Evolutionary conservation across 2,888 invertebrate species (phyloP).

Genomic region (Vannuccia rotundouncinata): DNA sequence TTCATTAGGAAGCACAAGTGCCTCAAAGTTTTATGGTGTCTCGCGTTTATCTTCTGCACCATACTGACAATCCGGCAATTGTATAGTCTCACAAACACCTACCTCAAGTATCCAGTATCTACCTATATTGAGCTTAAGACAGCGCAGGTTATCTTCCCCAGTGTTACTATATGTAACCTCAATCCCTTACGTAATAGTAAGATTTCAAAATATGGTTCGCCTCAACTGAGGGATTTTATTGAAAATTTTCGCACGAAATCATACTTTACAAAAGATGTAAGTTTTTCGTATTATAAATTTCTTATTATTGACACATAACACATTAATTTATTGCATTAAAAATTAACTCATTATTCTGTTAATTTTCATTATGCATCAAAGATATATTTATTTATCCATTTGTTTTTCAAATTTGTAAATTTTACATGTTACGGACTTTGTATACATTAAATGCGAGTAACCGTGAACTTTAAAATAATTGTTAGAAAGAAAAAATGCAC

Average conservation of each 20-base stretch:
- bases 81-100: slow-evolving; percentile 39
- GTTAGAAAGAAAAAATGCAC: no score
- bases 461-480: no score
- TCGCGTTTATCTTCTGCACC: slow-evolving; percentile 35
- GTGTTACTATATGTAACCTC: slow-evolving; percentile 42
- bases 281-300: no score
- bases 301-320: no score
- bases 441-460: no score
- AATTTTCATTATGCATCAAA: no score
- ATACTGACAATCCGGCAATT: slow-evolving; percentile 37
- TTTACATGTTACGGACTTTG: no score
- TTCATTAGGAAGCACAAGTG: slow-evolving; percentile 35
- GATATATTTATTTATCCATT: no score
- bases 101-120: slow-evolving; percentile 41
- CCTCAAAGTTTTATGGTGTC: slow-evolving; percentile 37
- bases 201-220: slow-evolving; percentile 35
- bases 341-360: no score
- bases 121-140: slow-evolving; percentile 42
- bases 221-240: slow-evolving; percentile 41
- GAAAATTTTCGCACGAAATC: slow-evolving; percentile 42
- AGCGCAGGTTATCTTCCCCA: slow-evolving; percentile 42
- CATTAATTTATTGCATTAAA: no score
- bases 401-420: no score
- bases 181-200: slow-evolving; percentile 42
- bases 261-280: slow-evolving; percentile 32